Percentiles rank a stretch among this genome's conserved stretches.
phyloP scores from a whole-genome alignment of 2,888 invertebrate species.

The Calliopum simillimum region DNA sequence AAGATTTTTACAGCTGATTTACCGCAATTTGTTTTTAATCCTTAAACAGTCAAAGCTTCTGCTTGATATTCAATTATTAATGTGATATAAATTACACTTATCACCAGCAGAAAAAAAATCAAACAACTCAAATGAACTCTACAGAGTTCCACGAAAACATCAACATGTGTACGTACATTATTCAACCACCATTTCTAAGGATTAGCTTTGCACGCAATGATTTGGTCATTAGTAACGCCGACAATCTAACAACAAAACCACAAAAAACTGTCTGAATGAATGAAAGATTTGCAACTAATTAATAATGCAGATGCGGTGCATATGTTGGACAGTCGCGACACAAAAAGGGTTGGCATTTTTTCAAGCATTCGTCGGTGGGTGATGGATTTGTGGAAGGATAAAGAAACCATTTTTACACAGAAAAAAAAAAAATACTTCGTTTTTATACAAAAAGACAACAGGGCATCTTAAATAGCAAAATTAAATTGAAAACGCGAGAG shows the following conservation, averaged over 20 bases:
- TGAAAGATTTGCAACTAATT: constrained; percentile 50
- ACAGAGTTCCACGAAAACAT: background rate
- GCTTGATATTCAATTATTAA: constrained; percentile 22
- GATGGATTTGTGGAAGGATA: constrained; percentile 10
- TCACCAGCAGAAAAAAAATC: background rate
- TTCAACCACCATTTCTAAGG: constrained; percentile 3
- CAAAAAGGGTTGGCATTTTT: constrained; percentile 22
- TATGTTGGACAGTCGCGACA: constrained; percentile 46
- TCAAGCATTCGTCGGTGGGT: background rate
- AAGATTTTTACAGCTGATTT: no score
- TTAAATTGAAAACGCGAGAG: no score
- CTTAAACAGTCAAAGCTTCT: no score
- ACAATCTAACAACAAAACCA: constrained; percentile 20
- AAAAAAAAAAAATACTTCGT: no score
- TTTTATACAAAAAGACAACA: no score
- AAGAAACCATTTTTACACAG: no score
- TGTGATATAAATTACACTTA: constrained; percentile 12
- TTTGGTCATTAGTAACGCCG: constrained; percentile 38
- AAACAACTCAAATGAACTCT: background rate
- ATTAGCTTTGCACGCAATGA: constrained; percentile 46
- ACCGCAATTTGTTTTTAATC: no score
- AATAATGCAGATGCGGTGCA: constrained; percentile 61
- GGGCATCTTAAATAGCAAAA: no score
- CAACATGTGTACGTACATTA: constrained; percentile 3
- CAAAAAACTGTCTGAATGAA: constrained; percentile 45